These are phyloP conservation scores for Diachasma alloeum DNA, from an alignment of 1,140 invertebrate species.

Conservation along the genomic window DNA sequence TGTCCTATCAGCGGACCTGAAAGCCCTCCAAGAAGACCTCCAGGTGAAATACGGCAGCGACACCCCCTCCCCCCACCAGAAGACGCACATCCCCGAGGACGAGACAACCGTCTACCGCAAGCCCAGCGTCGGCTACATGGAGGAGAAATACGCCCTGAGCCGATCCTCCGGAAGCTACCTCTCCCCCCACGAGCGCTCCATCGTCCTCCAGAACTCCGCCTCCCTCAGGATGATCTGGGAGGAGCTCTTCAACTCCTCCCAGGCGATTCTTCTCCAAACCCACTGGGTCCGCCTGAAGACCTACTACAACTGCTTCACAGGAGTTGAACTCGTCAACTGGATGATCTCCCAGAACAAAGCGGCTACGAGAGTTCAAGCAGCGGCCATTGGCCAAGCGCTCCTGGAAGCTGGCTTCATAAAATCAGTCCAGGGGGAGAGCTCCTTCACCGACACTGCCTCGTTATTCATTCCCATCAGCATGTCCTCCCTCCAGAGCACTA, in stretches of 20 bases:
- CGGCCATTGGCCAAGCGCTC: constrained; percentile 82
- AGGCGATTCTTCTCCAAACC: constrained; percentile 70
- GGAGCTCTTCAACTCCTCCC: constrained; percentile 72
- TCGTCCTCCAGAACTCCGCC: constrained; percentile 75
- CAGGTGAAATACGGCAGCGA: constrained; percentile 70
- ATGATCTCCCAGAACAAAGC: constrained; percentile 77
- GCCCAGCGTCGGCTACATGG: constrained; percentile 78
- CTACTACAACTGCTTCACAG: constrained; percentile 74
- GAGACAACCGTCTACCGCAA: constrained; percentile 63
- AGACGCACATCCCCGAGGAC: constrained; percentile 45
- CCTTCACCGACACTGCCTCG: constrained; percentile 65
- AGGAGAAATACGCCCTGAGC: constrained; percentile 75
- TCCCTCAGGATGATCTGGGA: constrained; percentile 78
- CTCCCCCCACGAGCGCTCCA: constrained; percentile 71
- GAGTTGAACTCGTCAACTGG: constrained; percentile 81
- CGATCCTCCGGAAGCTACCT: constrained; percentile 63
- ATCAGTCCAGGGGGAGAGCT: constrained; percentile 68
- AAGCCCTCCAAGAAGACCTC: constrained; percentile 84
- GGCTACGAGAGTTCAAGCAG: constrained; percentile 73
- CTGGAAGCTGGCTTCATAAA: constrained; percentile 82
- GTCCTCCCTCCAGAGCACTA: constrained; percentile 58
- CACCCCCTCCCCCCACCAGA: constrained; percentile 46
- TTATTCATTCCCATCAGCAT: constrained; percentile 66
- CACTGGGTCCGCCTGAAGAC: constrained; percentile 74
- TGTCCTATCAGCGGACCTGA: constrained; percentile 80